A percentile compares a stretch with the other conserved stretches of the same genome.
Conservation (phyloP, 1,140 invertebrate species). For the Anagrus nilaparvatae region DNA sequence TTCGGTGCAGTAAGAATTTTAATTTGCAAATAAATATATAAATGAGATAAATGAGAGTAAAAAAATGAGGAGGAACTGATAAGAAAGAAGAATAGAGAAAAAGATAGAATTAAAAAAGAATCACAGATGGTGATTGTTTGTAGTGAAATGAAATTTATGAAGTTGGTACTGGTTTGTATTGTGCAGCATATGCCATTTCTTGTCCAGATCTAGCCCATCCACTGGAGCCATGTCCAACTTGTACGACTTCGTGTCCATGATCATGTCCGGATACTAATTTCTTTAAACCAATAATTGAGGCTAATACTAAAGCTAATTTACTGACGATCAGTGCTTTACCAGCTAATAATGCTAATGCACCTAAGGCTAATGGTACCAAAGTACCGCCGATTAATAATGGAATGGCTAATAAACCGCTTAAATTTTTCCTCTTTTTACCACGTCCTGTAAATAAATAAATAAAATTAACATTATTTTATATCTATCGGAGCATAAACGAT, state of each 20-base stretch:
- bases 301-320: constrained; percentile 67
- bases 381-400: constrained; percentile 68
- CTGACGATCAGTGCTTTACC: constrained; percentile 76
- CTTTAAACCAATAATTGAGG: constrained; percentile 74
- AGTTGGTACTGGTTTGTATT: constrained; percentile 34
- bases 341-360: constrained; percentile 65
- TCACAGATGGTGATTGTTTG: too few species aligned
- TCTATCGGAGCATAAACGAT: constrained; percentile 1
- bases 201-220: constrained; percentile 40
- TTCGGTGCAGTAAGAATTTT: constrained; percentile 17
- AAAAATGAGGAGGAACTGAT: constrained; percentile 14
- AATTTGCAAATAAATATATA: too few species aligned
- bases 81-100: constrained; percentile 1
- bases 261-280: constrained; percentile 58
- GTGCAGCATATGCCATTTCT: constrained; percentile 37
- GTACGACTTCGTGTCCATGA: constrained; percentile 54
- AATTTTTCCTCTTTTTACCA: constrained; percentile 56
- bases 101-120: background rate
- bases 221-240: constrained; percentile 44
- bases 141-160: too few species aligned
- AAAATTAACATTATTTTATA: too few species aligned
- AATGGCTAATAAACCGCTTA: constrained; percentile 60
- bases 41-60: constrained; percentile 18
- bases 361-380: constrained; percentile 66
- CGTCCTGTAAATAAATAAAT: constrained; percentile 41